These are phyloP conservation scores for Archegozetes longisetosus DNA, from an alignment of 1,140 invertebrate species.

Conservation along the genomic window DNA sequence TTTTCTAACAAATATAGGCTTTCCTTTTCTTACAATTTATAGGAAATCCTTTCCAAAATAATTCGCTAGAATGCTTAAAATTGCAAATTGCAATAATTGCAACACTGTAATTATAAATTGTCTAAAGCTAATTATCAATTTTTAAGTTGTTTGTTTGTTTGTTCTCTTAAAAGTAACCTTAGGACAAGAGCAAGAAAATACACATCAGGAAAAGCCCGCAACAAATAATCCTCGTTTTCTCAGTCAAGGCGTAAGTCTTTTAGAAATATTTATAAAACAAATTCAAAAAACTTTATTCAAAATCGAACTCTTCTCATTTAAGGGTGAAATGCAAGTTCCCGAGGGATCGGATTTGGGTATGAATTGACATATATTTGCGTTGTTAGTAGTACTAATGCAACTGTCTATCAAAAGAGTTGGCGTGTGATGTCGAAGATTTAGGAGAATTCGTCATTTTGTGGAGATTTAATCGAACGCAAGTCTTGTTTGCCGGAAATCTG, in stretches of 20 bases:
- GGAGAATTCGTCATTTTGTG: conserved; percentile 17
- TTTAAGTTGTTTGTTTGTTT: too few relatives aligned
- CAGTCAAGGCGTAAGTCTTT: not conserved
- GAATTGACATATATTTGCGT: not conserved
- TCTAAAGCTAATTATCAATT: too few relatives aligned
- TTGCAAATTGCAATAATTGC: too few relatives aligned
- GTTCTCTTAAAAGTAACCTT: too few relatives aligned
- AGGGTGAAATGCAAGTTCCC: not conserved
- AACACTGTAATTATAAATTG: too few relatives aligned
- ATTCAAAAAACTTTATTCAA: not conserved
- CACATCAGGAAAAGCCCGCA: not conserved
- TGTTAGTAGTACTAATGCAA: not conserved
- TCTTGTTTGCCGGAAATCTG: conserved; percentile 15
- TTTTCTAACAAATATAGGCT: too few relatives aligned
- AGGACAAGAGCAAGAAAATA: too few relatives aligned
- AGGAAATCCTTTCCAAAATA: too few relatives aligned
- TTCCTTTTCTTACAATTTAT: too few relatives aligned
- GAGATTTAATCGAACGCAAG: conserved; percentile 9
- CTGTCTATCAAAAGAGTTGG: not conserved
- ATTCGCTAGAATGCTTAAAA: too few relatives aligned
- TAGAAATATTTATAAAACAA: not conserved
- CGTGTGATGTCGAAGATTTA: not conserved
- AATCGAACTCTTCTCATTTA: not conserved
- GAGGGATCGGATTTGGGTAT: not conserved
- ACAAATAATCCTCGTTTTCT: not conserved